phyloP scores from a whole-genome alignment of 2,113 vertebrate genomes.

The Brachypteracias leptosomus region DNA sequence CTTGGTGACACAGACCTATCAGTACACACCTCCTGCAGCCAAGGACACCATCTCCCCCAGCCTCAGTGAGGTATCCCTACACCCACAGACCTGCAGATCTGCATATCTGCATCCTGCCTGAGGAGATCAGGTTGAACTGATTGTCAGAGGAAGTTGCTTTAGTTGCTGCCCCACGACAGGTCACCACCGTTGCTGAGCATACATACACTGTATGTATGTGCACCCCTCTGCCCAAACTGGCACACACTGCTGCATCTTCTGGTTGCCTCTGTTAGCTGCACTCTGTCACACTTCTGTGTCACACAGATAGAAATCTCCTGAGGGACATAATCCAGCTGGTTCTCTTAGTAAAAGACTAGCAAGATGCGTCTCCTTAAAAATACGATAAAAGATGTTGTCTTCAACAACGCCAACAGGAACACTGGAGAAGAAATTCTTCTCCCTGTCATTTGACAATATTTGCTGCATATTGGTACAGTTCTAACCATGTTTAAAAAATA shows the following conservation, averaged over 20 bases:
- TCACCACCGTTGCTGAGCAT: background rate
- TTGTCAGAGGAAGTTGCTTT: background rate
- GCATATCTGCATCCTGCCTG: background rate
- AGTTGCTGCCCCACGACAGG: background rate
- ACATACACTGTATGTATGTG: background rate
- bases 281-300: background rate
- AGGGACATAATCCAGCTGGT: background rate
- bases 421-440: background rate
- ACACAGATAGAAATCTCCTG: background rate
- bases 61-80: background rate
- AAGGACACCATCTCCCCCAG: background rate
- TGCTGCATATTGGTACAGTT: background rate
- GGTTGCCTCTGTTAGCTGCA: background rate
- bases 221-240: background rate
- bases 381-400: background rate
- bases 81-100: background rate
- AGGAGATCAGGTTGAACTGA: background rate
- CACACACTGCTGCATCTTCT: background rate
- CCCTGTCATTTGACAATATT: background rate
- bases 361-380: background rate
- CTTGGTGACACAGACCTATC: background rate
- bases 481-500: background rate
- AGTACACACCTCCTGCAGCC: background rate
- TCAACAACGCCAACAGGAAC: background rate
- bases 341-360: background rate